Percentiles rank a stretch among this genome's conserved stretches.
Conservation (phyloP, 2,113 vertebrate species). For the Oryzias woworae region DNA sequence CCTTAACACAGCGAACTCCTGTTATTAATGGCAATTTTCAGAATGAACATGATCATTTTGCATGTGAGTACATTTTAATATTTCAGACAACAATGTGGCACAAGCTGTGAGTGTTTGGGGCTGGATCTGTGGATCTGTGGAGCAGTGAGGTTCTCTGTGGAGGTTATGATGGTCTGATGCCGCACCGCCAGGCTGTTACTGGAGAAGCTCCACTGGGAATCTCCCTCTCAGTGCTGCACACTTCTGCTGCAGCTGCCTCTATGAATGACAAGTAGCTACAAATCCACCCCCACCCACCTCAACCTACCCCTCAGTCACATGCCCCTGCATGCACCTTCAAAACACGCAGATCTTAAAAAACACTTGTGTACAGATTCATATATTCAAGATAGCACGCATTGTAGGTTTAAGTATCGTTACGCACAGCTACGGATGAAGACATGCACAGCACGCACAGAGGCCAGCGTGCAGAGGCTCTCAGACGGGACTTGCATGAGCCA, state of each 20-base stretch:
- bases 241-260: constrained; percentile 57
- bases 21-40: too few relatives aligned
- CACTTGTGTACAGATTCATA: constrained; percentile 11
- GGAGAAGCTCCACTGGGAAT: constrained; percentile 58
- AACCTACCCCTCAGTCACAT: constrained; percentile 5
- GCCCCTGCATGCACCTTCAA: constrained; percentile 21
- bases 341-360: constrained; percentile 5
- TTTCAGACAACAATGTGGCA: too few relatives aligned
- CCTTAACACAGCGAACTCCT: too few relatives aligned
- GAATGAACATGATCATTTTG: too few relatives aligned
- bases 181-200: constrained; percentile 47
- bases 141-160: constrained; percentile 4
- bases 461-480: constrained; percentile 26
- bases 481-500: constrained; percentile 43
- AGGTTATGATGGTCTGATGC: constrained; percentile 15
- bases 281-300: constrained; percentile 17
- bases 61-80: too few relatives aligned
- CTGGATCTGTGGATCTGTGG: constrained; percentile 29
- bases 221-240: constrained; percentile 58
- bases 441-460: constrained; percentile 29
- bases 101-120: background rate
- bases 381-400: constrained; percentile 6
- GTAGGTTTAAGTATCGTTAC: constrained; percentile 21
- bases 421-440: constrained; percentile 15
- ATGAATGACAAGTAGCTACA: constrained; percentile 71